Percentiles rank a stretch among this genome's conserved stretches.
These are phyloP conservation scores for Drosophila niveifrons DNA, from an alignment of 2,888 invertebrate genomes.

Conservation along the genomic window DNA sequence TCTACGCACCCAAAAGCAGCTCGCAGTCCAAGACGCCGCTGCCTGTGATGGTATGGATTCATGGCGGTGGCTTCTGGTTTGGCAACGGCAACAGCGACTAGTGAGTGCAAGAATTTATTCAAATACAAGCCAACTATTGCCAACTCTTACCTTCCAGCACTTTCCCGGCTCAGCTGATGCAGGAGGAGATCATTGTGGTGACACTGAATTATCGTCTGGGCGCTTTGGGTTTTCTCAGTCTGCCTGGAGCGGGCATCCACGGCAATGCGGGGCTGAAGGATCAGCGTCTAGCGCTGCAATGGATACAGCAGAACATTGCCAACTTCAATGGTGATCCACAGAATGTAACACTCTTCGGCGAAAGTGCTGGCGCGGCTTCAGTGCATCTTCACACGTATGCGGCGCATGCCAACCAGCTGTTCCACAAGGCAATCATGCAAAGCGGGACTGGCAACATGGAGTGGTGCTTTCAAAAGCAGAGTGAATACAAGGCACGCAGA, in stretches of 20 bases:
- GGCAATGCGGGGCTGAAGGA: conserved; percentile 85
- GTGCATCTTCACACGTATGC: conserved; percentile 82
- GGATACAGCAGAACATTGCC: conserved; percentile 85
- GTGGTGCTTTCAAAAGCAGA: conserved; percentile 81
- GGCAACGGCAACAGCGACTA: conserved; percentile 82
- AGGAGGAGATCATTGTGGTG: conserved; percentile 83
- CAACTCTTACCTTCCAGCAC: conserved; percentile 20
- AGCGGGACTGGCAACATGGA: conserved; percentile 83
- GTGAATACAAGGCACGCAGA: conserved; percentile 64
- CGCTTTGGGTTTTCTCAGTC: conserved; percentile 82
- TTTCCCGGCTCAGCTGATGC: conserved; percentile 82
- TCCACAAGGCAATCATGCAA: conserved; percentile 84
- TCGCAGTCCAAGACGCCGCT: conserved; percentile 48
- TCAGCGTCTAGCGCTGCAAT: conserved; percentile 86
- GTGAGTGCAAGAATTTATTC: conserved; percentile 55
- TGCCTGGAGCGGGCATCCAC: conserved; percentile 82
- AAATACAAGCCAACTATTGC: fast-evolving
- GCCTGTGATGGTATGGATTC: conserved; percentile 85
- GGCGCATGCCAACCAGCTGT: conserved; percentile 77
- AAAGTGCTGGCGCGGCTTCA: conserved; percentile 83
- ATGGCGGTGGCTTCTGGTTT: conserved; percentile 83
- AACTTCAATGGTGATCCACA: conserved; percentile 85
- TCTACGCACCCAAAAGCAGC: conserved; percentile 77
- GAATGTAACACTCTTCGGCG: conserved; percentile 84
- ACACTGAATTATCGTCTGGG: conserved; percentile 84